These are phyloP conservation scores for Astyanax mexicanus DNA, from an alignment of 2,797 vertebrate genomes.

Conservation along the genomic window DNA sequence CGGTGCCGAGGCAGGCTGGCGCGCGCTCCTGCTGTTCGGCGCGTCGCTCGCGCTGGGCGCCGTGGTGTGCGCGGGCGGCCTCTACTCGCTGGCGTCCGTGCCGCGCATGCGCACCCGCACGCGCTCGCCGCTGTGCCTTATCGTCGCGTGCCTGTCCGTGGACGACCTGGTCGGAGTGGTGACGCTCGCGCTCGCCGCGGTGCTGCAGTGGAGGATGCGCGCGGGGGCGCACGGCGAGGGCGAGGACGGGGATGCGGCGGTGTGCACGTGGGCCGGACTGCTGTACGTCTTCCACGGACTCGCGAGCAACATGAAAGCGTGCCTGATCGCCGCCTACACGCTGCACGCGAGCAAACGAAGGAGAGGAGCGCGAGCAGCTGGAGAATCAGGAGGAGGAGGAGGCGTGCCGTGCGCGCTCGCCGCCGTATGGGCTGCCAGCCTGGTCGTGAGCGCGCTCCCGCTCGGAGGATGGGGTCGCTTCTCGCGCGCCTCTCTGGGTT, in stretches of 20 bases:
- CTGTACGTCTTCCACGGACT: slow-evolving; percentile 93
- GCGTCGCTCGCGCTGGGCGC: slow-evolving; percentile 83
- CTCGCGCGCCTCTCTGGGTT: slow-evolving; percentile 85
- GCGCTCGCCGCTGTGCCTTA: slow-evolving; percentile 84
- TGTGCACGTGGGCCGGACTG: slow-evolving; percentile 89
- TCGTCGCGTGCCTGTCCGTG: slow-evolving; percentile 91
- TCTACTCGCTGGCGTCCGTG: slow-evolving; percentile 87
- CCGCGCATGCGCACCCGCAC: slow-evolving; percentile 82
- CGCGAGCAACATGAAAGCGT: slow-evolving; percentile 93
- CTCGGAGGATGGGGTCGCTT: slow-evolving; percentile 91
- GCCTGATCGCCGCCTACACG: slow-evolving; percentile 88
- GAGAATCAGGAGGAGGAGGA: not conserved
- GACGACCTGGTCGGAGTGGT: slow-evolving; percentile 91
- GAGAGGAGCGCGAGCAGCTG: not conserved
- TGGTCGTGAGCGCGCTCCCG: slow-evolving; percentile 86
- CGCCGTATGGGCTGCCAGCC: slow-evolving; percentile 84
- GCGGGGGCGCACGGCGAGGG: slow-evolving; percentile 59
- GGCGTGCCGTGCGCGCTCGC: slow-evolving; percentile 77
- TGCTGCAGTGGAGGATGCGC: slow-evolving; percentile 87
- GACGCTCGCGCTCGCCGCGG: slow-evolving; percentile 87
- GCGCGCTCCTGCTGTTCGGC: slow-evolving; percentile 87
- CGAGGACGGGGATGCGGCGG: slow-evolving; percentile 54
- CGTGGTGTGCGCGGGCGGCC: slow-evolving; percentile 82
- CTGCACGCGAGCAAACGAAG: slow-evolving; percentile 82
- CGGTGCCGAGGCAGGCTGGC: slow-evolving; percentile 68